Base-by-base conservation (phyloP, 2,888 invertebrate genomes). In the Lepidocyrtoides sp. region DNA sequence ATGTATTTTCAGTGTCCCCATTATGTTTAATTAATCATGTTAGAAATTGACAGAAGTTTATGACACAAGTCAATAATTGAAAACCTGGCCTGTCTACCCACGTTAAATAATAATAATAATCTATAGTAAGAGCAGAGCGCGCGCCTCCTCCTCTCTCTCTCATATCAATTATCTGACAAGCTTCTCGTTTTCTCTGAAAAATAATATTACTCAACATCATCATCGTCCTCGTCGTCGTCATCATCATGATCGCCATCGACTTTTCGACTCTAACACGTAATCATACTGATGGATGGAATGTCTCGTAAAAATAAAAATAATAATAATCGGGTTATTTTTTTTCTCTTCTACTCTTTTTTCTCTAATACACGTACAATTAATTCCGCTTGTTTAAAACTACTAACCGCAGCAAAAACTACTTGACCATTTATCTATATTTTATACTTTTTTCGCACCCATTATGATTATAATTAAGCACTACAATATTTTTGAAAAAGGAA, bases 211-310 rank as follows among this genome's bases (percentile, higher is more conserved):
- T 63, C 60, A 63, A 10, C 60, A 26, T 23, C 23, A 12, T 14
- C 20, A 54, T 2, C 54, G 54, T 17, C 4, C 26, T 60, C 60
- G 60, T 60, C 60, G 23, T 60, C 17, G 17, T 60, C 60, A 26
- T 48, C 48, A 48, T 48, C 48, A 48, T 5, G 3, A 48, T 60
- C 23, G 4, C 26, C 54, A 7, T 60, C 60, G 60, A 10, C 23
- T 75, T n/a, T n/a, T n/a, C n/a, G n/a, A n/a, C n/a, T n/a, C n/a
- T n/a, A n/a, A n/a, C n/a, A 48, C 48, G 32, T 54, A 23, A 48
- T 60, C 82, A 82, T 82, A 82, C 82, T 82, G 82, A 82, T 82
- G 82, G 82, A 82, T 82, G 82, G 82, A 82, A 44, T 77, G 41
- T 10, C 12, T 23, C 29, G 26, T 14, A 1, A 51, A 8, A n/a